Percentiles rank a stretch among this genome's conserved stretches.
Evolutionary conservation across 1,140 invertebrate genomes (phyloP).

Genomic region (Scaptodrosophila lebanonensis): DNA sequence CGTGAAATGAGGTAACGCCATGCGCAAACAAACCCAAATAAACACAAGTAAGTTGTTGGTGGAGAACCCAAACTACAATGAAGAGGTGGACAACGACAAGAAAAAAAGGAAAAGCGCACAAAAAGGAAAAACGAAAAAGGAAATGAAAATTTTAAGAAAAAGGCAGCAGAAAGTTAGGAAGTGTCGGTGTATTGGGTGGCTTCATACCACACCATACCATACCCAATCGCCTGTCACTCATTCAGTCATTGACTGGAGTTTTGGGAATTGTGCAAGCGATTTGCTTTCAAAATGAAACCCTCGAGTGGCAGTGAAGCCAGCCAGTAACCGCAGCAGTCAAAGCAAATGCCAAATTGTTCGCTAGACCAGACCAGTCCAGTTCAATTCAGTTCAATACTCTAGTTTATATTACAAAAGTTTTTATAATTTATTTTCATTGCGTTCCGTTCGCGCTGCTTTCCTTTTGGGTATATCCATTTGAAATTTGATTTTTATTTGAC

Average conservation of each 20-base stretch:
- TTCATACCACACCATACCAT: background rate
- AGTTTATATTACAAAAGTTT: slow-evolving; percentile 74
- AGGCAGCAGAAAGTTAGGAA: slow-evolving; percentile 25
- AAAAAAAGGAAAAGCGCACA: slow-evolving; percentile 8
- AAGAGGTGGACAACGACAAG: slow-evolving; percentile 20
- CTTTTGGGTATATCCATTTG: slow-evolving; percentile 58
- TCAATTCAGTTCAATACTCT: slow-evolving; percentile 34
- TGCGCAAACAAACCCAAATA: slow-evolving; percentile 64
- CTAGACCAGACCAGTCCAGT: too few relatives aligned
- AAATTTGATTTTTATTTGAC: slow-evolving; percentile 75
- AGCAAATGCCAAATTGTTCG: too few relatives aligned
- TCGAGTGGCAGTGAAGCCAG: slow-evolving; percentile 32
- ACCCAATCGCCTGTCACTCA: slow-evolving; percentile 33
- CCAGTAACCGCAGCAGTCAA: too few relatives aligned
- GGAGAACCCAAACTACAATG: background rate
- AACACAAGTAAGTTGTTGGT: slow-evolving; percentile 46
- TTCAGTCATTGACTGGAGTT: slow-evolving; percentile 40
- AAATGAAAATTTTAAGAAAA: slow-evolving; percentile 26
- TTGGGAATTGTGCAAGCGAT: slow-evolving; percentile 58
- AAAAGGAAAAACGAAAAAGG: too few relatives aligned
- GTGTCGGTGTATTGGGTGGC: slow-evolving; percentile 16
- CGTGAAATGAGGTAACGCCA: slow-evolving; percentile 52
- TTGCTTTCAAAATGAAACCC: slow-evolving; percentile 53
- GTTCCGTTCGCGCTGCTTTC: slow-evolving; percentile 57
- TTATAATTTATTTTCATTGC: slow-evolving; percentile 74